A percentile compares a stretch with the other conserved stretches of the same genome.
phyloP scores from a whole-genome alignment of 2,113 vertebrate species.

The Polyodon spathula region DNA sequence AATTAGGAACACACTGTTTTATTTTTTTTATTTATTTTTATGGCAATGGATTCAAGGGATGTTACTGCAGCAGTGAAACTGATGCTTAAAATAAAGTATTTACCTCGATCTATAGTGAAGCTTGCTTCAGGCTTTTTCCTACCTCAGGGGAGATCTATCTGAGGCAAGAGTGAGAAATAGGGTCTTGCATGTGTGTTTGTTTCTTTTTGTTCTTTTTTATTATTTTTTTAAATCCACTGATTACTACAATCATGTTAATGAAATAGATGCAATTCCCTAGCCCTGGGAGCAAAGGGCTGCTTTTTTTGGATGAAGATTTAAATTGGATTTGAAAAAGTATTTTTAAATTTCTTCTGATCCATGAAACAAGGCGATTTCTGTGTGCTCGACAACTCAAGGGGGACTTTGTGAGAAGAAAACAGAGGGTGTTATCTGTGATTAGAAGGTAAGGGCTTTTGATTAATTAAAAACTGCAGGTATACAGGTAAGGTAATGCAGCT shows the following conservation, averaged over 20 bases:
- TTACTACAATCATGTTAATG: too few species aligned
- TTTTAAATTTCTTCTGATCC: neutral
- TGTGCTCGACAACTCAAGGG: neutral
- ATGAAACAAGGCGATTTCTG: slow-evolving; percentile 22
- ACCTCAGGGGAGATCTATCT: neutral
- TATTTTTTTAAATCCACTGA: too few species aligned
- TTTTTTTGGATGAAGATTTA: neutral
- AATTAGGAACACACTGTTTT: too few species aligned
- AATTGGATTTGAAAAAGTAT: neutral
- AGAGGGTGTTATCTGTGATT: neutral
- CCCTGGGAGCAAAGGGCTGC: too few species aligned
- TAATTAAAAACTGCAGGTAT: neutral
- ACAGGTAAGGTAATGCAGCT: too few species aligned
- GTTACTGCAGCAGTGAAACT: neutral
- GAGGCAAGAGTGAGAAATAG: neutral
- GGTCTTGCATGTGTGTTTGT: neutral
- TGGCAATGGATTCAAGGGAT: neutral
- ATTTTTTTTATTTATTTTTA: neutral
- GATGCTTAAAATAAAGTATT: neutral
- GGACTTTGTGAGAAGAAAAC: neutral
- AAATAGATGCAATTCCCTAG: too few species aligned
- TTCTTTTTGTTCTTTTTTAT: too few species aligned
- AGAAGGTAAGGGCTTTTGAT: neutral
- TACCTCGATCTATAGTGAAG: neutral
- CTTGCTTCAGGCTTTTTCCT: neutral